Base-by-base conservation (phyloP, 2,113 vertebrate species). In the Tupaia chinensis region DNA sequence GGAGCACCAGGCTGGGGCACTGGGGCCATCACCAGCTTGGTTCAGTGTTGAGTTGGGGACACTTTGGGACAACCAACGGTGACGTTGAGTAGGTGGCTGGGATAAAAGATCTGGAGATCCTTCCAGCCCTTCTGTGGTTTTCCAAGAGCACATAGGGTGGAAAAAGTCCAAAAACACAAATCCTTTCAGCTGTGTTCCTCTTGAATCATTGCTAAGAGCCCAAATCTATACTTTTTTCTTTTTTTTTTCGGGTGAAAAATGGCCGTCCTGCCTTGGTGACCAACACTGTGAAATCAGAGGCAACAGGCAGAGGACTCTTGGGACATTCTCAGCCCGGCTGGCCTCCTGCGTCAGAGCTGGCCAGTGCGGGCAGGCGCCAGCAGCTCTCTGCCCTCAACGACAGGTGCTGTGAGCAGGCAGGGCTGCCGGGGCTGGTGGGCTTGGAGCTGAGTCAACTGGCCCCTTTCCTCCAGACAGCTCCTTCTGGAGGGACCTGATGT, bases 201-300 rank as follows among this genome's bases (percentile, higher is more conserved):
- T n/a, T 3, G 12, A 79, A 54, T 70, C 66, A 2, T 1, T 23
- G 85, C 66, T 25, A 7, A 34, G 61, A 58, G 23, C 44, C 77
- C 73, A 17, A 53, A 76, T 61, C 72, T 44, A 56, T 29, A 72
- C 77, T 6, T 78, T 73, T 77, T 79, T 84, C 60, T 56, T 79
- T 79, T 84, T 66, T 56, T 79, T 84, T 66, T 56, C 76, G 58
- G 53, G 58, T 93, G 78, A 91, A 70, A 87, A 88, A 66, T 83
- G 58, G 74, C 83, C 8, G 15, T 32, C 4, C 78, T 32, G 63
- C 78, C 56, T 72, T 16, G 58, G 58, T 74, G 44, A 63, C 29
- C 44, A 19, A 12, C 10, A 0, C 61, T 5, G 7, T 60, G 72
- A 84, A 66, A 22, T 10, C 0, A 0, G 70, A 74, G 20, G 53